phyloP scores from a whole-genome alignment of 1,140 invertebrate species.

The Pseudachorutes palmiensis region DNA sequence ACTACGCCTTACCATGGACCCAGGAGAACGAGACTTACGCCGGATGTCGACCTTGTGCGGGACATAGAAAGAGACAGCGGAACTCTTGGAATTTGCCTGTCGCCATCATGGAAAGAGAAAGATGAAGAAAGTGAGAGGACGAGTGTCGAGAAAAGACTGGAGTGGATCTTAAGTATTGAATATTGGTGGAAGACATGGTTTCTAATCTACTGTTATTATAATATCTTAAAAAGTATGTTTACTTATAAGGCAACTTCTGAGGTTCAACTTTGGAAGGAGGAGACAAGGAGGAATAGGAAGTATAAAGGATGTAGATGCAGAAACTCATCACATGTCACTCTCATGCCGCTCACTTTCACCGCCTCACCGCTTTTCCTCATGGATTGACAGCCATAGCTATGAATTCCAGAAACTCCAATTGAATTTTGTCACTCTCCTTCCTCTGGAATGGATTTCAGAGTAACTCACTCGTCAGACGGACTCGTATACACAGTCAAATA shows the following conservation, averaged over 20 bases:
- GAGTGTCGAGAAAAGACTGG: too few relatives aligned
- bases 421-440: background rate
- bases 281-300: background rate
- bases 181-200: constrained; percentile 1
- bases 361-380: background rate
- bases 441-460: background rate
- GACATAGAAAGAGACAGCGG: background rate
- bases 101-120: background rate
- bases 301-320: background rate
- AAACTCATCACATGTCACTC: background rate
- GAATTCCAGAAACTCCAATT: constrained; percentile 1
- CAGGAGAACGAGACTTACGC: too few relatives aligned
- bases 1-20: too few relatives aligned
- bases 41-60: too few relatives aligned
- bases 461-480: background rate
- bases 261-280: background rate
- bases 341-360: background rate
- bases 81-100: background rate
- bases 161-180: background rate
- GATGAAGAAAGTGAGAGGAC: background rate
- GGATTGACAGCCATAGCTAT: background rate
- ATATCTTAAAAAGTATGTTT: background rate
- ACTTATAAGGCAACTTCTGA: background rate
- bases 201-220: background rate
- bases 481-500: too few relatives aligned